A percentile compares a stretch with the other conserved stretches of the same genome.
These are phyloP conservation scores for Bibio marci DNA, from an alignment of 2,888 invertebrate genomes.

Conservation along the genomic window DNA sequence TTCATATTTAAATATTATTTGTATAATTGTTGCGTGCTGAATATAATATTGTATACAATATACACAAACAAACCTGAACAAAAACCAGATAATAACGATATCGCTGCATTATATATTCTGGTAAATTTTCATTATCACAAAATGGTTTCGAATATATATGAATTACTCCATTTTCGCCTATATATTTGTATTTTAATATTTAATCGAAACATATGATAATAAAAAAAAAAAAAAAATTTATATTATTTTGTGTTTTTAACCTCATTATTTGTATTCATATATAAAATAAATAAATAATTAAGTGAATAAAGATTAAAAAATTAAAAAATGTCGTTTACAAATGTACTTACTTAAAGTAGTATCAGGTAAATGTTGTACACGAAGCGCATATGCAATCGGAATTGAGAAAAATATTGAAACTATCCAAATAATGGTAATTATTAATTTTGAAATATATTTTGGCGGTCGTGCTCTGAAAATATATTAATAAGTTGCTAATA, in stretches of 20 bases:
- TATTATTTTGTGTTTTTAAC: too few species aligned
- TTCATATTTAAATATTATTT: too few species aligned
- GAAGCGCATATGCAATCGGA: constrained; percentile 37
- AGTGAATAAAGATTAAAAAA: too few species aligned
- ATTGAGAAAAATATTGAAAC: constrained; percentile 46
- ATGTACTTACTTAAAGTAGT: constrained; percentile 20
- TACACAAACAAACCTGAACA: constrained; percentile 20
- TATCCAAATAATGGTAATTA: constrained; percentile 60
- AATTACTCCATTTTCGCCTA: not conserved
- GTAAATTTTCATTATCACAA: constrained; percentile 33
- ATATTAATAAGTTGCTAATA: too few species aligned
- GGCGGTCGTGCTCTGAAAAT: constrained; percentile 51
- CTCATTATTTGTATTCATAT: too few species aligned
- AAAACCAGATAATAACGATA: constrained; percentile 35
- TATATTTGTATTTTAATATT: too few species aligned
- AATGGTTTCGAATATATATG: constrained; percentile 21
- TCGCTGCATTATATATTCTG: constrained; percentile 29
- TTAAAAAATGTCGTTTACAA: too few species aligned
- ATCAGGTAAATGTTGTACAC: constrained; percentile 23
- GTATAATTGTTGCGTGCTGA: too few species aligned
- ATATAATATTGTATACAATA: too few species aligned
- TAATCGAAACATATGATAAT: too few species aligned
- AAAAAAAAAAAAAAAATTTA: too few species aligned
- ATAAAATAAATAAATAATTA: too few species aligned
- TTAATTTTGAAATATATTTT: constrained; percentile 51